Conservation (phyloP, 2,888 invertebrate genomes). For the Cosmia trapezina region DNA sequence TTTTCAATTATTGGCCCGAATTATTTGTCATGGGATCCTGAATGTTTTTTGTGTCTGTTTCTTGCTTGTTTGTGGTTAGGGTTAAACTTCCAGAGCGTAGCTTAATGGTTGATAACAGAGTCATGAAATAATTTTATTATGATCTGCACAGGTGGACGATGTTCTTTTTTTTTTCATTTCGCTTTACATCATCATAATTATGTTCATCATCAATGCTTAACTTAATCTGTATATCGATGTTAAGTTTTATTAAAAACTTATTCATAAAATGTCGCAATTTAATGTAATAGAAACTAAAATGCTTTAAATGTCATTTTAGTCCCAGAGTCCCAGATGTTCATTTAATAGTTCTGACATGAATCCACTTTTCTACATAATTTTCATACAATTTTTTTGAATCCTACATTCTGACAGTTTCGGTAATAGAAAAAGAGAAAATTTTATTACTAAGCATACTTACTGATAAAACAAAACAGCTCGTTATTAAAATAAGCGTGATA, state of each 20-base stretch:
- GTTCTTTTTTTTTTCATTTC: neutral
- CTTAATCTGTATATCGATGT: neutral
- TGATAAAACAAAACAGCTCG: constrained; percentile 2
- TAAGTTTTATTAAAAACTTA: too few species aligned
- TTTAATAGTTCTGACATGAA: constrained; percentile 18
- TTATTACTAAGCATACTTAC: neutral
- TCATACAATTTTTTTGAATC: constrained; percentile 14
- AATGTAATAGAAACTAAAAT: neutral
- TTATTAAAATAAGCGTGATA: constrained; percentile 16
- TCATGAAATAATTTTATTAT: neutral
- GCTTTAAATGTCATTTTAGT: neutral
- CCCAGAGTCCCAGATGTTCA: constrained; percentile 2
- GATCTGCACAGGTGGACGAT: too few species aligned
- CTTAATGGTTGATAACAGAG: neutral
- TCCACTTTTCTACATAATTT: constrained; percentile 12
- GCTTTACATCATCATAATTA: neutral
- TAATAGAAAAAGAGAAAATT: constrained; percentile 20
- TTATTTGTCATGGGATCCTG: constrained; percentile 62
- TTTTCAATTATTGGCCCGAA: constrained; percentile 68
- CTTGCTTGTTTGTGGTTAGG: constrained; percentile 6
- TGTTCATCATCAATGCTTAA: neutral
- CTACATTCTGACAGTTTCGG: constrained; percentile 13
- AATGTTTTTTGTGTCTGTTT: constrained; percentile 38
- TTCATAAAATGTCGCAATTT: neutral
- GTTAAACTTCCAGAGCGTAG: neutral